These are phyloP conservation scores for Metalampra italica DNA, from an alignment of 2,888 invertebrate species.

Conservation along the genomic window DNA sequence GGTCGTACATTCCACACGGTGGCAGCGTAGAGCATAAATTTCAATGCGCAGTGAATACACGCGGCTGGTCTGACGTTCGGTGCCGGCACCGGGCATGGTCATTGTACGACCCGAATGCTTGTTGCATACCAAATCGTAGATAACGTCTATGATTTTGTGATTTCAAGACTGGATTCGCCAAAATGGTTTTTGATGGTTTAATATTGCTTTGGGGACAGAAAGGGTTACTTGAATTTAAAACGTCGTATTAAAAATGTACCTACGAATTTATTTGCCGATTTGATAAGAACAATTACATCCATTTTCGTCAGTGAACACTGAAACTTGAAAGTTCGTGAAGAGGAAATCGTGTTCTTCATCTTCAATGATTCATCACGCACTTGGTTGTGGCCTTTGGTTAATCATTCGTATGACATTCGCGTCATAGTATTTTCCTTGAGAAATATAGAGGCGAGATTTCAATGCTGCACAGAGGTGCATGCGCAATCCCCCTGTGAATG, in stretches of 20 bases:
- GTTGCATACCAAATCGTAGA: background rate
- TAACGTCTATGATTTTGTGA: background rate
- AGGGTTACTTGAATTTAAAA: too few relatives aligned
- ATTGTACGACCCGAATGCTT: constrained; percentile 1
- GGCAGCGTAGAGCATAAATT: constrained; percentile 37
- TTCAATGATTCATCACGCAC: too few relatives aligned
- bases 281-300: too few relatives aligned
- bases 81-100: constrained; percentile 11
- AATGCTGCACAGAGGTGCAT: background rate
- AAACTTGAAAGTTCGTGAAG: too few relatives aligned
- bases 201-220: too few relatives aligned
- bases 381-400: too few relatives aligned
- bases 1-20: constrained; percentile 32
- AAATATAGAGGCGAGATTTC: background rate
- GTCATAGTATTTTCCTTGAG: too few relatives aligned
- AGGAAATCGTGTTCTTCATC: too few relatives aligned
- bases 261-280: too few relatives aligned
- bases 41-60: constrained; percentile 28
- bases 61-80: constrained; percentile 5
- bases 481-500: constrained; percentile 43
- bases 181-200: background rate
- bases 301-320: too few relatives aligned
- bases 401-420: too few relatives aligned
- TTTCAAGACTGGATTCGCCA: background rate
- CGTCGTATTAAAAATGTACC: too few relatives aligned